Percentiles rank a stretch among this genome's conserved stretches.
Conservation (phyloP, 2,113 vertebrate species). For the Cavia porcellus region DNA sequence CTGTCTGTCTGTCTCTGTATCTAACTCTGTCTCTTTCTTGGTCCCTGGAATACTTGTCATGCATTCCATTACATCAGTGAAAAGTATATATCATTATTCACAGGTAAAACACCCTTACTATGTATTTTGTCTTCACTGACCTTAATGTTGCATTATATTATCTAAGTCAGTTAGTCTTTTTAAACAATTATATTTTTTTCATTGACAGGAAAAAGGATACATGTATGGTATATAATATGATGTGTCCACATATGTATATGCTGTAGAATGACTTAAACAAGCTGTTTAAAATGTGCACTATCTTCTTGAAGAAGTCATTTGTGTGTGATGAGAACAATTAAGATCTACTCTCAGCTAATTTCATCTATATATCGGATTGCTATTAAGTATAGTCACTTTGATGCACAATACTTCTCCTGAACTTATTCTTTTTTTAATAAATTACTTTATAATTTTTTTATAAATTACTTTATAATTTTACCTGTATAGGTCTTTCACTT, state of each 20-base stretch:
- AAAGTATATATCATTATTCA: background rate
- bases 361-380: background rate
- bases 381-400: background rate
- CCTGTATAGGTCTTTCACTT: too few relatives aligned
- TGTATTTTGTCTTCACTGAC: background rate
- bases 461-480: too few relatives aligned
- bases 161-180: background rate
- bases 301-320: background rate
- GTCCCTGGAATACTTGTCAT: background rate
- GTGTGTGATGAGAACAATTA: background rate
- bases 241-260: background rate
- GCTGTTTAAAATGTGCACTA: background rate
- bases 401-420: background rate
- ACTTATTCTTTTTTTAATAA: background rate
- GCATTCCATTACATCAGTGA: background rate
- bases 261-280: background rate
- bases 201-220: background rate
- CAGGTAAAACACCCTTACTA: conserved; percentile 1
- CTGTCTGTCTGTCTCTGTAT: background rate
- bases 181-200: background rate
- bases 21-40: background rate
- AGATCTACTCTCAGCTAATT: background rate
- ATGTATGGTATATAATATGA: background rate
- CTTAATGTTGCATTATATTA: conserved; percentile 15
- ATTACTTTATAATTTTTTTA: too few relatives aligned